phyloP scores from a whole-genome alignment of 2,888 invertebrate species.

The Atrina japonica region DNA sequence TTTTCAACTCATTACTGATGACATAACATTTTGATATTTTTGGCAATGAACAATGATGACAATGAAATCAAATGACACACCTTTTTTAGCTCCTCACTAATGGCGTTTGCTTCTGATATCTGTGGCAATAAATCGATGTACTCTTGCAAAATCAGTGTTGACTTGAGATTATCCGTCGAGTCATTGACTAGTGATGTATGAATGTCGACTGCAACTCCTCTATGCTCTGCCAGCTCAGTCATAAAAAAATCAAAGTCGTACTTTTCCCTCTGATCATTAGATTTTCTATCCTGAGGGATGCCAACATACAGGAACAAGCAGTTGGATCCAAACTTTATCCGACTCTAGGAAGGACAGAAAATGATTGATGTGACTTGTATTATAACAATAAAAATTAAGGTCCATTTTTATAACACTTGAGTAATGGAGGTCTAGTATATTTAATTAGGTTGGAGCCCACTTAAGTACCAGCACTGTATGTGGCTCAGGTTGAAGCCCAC shows the following conservation, averaged over 20 bases:
- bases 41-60: neutral
- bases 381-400: neutral
- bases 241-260: conserved; percentile 69
- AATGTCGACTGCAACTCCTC: conserved; percentile 49
- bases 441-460: too few species aligned
- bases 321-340: conserved; percentile 68
- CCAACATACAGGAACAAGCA: conserved; percentile 67
- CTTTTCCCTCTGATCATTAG: conserved; percentile 37
- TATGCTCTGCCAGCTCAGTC: conserved; percentile 67
- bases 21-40: too few species aligned
- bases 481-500: too few species aligned
- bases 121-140: conserved; percentile 67
- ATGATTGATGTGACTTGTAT: neutral
- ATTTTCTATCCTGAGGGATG: conserved; percentile 51
- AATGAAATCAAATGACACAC: conserved; percentile 38
- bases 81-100: conserved; percentile 70
- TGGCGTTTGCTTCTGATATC: conserved; percentile 69
- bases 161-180: conserved; percentile 40
- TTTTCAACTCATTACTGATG: too few species aligned
- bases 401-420: too few species aligned
- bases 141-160: conserved; percentile 61
- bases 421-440: too few species aligned
- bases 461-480: too few species aligned
- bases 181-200: conserved; percentile 42
- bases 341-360: conserved; percentile 54